Evolutionary conservation across 2,888 invertebrate genomes (phyloP).

Genomic region (Eupithecia abbreviata): DNA sequence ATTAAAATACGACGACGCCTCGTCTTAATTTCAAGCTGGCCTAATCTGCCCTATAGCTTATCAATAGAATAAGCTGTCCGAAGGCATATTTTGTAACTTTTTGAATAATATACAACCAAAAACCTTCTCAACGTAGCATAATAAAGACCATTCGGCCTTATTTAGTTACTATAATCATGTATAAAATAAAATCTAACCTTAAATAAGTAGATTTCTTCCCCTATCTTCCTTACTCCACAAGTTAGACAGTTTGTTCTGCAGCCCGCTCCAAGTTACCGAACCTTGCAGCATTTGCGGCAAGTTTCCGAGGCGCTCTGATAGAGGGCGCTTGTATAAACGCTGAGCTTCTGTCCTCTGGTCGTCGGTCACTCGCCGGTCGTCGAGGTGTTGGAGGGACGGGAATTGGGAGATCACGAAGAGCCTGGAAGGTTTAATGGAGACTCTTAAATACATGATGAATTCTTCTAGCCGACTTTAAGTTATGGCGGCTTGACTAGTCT

Average conservation of each 20-base stretch:
- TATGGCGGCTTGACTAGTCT: too few species aligned
- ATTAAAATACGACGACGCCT: background rate
- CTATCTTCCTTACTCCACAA: constrained; percentile 59
- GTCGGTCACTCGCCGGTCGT: constrained; percentile 87
- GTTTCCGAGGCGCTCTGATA: constrained; percentile 79
- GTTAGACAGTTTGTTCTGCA: constrained; percentile 62
- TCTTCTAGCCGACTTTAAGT: background rate
- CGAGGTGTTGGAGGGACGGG: constrained; percentile 86
- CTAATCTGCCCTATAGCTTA: background rate
- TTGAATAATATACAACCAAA: background rate
- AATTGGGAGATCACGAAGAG: constrained; percentile 90
- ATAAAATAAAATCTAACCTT: constrained; percentile 25
- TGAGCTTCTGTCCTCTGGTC: constrained; percentile 86
- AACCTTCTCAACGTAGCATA: background rate
- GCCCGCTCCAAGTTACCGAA: constrained; percentile 64
- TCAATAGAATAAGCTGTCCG: background rate
- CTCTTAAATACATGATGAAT: background rate
- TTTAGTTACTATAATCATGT: background rate
- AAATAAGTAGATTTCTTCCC: constrained; percentile 64
- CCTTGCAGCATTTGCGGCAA: constrained; percentile 63
- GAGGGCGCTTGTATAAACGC: constrained; percentile 85
- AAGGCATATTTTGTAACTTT: background rate
- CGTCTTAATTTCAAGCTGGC: background rate
- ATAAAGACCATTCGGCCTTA: background rate
- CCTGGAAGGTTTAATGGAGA: constrained; percentile 65